Base-by-base conservation (phyloP, 2,888 invertebrate genomes). In the Gerosis bhagava region DNA sequence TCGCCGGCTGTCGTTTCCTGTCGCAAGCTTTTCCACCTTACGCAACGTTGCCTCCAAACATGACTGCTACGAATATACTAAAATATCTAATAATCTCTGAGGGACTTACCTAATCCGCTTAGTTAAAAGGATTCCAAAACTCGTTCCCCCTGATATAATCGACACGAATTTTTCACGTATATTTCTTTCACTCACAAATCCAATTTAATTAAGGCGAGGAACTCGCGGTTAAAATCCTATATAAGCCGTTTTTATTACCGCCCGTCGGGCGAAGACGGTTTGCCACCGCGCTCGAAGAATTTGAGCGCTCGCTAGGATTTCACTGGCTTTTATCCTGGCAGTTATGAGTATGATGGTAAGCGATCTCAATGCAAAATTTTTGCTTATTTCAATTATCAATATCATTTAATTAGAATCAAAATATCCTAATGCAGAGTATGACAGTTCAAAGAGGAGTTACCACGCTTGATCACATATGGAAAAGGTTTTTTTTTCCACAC, bases 161-260 rank as follows among this genome's bases (percentile, higher is more conserved):
- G 83, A 86, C 84, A 83, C 74, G 82, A 82, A 77, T 83, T 84
- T 83, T 84, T 83, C 81, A 81, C 83, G 80, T 83, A 84, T 79
- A 86, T 84, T 84, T 84, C 86, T 83, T 87, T 84, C 78, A 78
- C 73, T 81, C 79, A 77, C 84, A 86, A 84, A 88, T 88, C 86
- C 84, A 87, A 87, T 88, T 87, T 88, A 88, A 88, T 88, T 88
- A 88, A 87, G 83, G 84, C 84, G 78, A 75, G 81, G 79, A 84
- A 83, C 83, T 82, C 83, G 87, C 79, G 86, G 88, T 86, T 84
- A 82, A 86, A 87, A 87, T 87, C 88, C 86, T 83, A 81, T 87
- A 83, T 87, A 83, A 88, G 87, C 86, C 83, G 83, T 87, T 88
- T 88, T 87, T 87, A 88, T 86, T 87, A 86, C 87, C 83, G 77